A percentile compares a stretch with the other conserved stretches of the same genome.
Conservation (phyloP, 2,888 invertebrate species). For the Sarcophaga subvicina region DNA sequence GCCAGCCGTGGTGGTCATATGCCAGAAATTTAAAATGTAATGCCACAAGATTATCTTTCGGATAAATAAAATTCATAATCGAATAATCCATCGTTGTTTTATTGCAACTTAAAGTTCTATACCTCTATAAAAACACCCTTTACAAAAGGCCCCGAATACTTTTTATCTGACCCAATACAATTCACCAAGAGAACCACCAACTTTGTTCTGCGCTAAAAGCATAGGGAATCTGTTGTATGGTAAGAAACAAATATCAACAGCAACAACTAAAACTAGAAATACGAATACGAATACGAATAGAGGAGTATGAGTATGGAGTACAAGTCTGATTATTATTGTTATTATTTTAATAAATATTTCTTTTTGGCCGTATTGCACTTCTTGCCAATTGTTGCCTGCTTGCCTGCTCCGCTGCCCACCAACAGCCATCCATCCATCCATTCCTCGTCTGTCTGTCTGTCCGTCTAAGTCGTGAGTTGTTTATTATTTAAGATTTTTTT, state of each 20-base stretch:
- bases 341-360: constrained; percentile 18
- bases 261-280: too few species aligned
- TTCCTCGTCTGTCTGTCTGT: background rate
- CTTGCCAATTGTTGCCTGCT: background rate
- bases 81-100: too few species aligned
- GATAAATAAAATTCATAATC: too few species aligned
- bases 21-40: too few species aligned
- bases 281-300: too few species aligned
- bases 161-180: too few species aligned
- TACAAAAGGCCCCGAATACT: too few species aligned
- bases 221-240: background rate
- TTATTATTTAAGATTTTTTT: constrained; percentile 48
- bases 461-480: constrained; percentile 63
- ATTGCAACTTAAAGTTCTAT: too few species aligned
- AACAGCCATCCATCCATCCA: constrained; percentile 31
- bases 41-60: too few species aligned
- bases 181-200: background rate
- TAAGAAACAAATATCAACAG: too few species aligned
- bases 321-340: constrained; percentile 5
- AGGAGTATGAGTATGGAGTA: background rate
- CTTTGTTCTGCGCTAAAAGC: background rate
- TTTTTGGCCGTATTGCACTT: background rate
- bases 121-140: too few species aligned
- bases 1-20: too few species aligned
- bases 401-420: background rate